These are phyloP conservation scores for Branchellion lobata DNA, from an alignment of 2,888 invertebrate species.

Conservation along the genomic window DNA sequence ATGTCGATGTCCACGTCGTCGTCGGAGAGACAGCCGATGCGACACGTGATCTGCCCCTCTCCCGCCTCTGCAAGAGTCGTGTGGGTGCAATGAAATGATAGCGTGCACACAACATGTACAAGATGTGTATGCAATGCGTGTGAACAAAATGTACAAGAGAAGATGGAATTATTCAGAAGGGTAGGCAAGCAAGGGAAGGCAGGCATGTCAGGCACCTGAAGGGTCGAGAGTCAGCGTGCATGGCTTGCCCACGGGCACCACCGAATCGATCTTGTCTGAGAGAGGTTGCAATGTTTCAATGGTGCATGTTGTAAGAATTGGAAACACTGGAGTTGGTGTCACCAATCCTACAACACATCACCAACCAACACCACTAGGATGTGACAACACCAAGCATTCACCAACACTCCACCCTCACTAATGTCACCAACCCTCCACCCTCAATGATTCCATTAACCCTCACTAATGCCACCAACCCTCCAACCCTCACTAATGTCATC, in stretches of 20 bases:
- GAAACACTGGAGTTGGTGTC: neutral
- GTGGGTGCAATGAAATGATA: neutral
- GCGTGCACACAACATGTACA: no score
- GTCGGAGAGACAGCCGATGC: constrained; percentile 45
- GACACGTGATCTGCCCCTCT: constrained; percentile 44
- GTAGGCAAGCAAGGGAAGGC: no score
- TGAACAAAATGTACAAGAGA: no score
- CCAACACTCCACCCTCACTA: no score
- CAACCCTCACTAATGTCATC: no score
- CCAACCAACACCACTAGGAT: neutral
- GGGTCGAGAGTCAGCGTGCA: constrained; percentile 44
- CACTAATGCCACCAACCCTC: no score
- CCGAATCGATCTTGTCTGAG: constrained; percentile 33
- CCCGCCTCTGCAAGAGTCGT: constrained; percentile 45
- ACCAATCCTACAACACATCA: neutral
- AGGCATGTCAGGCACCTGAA: neutral
- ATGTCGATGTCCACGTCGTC: constrained; percentile 62
- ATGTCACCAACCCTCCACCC: no score
- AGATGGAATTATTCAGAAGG: no score
- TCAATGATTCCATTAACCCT: no score
- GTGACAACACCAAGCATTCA: neutral
- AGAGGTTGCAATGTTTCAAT: no score
- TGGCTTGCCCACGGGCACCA: constrained; percentile 44
- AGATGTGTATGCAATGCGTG: no score
- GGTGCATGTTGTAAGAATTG: neutral